Conservation (phyloP, 2,113 vertebrate species). For the Rhineura floridana region DNA sequence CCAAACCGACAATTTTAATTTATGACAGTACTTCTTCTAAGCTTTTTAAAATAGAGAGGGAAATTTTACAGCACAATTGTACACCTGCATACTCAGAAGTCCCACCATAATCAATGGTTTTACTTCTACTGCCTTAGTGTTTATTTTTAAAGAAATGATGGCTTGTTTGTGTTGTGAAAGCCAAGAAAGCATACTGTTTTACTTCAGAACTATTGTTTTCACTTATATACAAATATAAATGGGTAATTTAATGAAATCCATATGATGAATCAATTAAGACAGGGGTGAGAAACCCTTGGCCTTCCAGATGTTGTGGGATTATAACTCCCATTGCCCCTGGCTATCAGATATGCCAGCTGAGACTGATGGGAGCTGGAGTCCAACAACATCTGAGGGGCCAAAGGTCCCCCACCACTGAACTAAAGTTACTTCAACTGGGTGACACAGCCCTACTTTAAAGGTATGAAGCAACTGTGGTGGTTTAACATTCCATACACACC, state of each 20-base stretch:
- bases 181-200: neutral
- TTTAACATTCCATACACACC: neutral
- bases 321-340: too few relatives aligned
- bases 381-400: neutral
- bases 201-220: neutral
- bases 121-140: neutral
- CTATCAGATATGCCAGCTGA: neutral
- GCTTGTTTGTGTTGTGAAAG: neutral
- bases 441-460: neutral
- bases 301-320: neutral
- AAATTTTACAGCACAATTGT: neutral
- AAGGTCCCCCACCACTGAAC: neutral
- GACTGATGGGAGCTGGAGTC: neutral
- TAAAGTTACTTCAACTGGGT: neutral
- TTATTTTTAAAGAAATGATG: neutral
- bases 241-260: neutral
- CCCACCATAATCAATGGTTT: neutral
- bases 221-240: neutral
- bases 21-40: neutral
- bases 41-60: neutral
- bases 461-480: neutral
- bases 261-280: neutral
- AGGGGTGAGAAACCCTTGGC: neutral
- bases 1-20: neutral
- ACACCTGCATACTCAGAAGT: neutral